These are phyloP conservation scores for Triplophysa yarkandensis DNA, from an alignment of 2,797 vertebrate genomes.

Conservation along the genomic window DNA sequence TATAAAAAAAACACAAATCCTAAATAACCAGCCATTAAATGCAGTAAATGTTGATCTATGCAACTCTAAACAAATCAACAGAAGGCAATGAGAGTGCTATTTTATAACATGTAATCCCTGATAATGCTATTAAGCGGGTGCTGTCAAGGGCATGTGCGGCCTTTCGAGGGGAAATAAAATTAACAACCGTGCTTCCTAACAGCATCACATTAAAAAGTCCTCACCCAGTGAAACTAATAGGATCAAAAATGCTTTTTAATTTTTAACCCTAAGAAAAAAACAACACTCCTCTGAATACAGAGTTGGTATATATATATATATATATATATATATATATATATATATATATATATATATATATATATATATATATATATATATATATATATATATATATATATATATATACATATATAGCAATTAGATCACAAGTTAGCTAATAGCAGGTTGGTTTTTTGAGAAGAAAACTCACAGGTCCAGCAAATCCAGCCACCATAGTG, in stretches of 20 bases:
- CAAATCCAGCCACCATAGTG: conserved; percentile 78
- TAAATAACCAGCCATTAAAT: not conserved
- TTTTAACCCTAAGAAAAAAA: conserved; percentile 16
- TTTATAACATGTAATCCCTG: conserved; percentile 67
- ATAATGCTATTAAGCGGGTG: conserved; percentile 66
- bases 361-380: too few species aligned
- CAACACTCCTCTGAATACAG: conserved; percentile 31
- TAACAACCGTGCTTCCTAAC: conserved; percentile 52
- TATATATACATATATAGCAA: too few species aligned
- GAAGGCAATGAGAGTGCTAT: conserved; percentile 60
- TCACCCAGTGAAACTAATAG: conserved; percentile 35
- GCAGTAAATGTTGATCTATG: not conserved
- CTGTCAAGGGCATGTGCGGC: conserved; percentile 24
- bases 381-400: too few species aligned
- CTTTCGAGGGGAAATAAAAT: conserved; percentile 22
- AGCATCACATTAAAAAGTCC: conserved; percentile 25
- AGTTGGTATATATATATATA: too few species aligned
- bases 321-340: too few species aligned
- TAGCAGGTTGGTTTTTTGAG: not conserved
- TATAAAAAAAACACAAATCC: not conserved
- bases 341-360: too few species aligned
- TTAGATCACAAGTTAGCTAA: conserved; percentile 14
- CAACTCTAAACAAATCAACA: conserved; percentile 46
- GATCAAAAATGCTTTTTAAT: conserved; percentile 5
- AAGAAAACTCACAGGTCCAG: conserved; percentile 73